Evolutionary conservation across 2,888 invertebrate genomes (phyloP), one percentile per base, ranked within the genome.

Genomic region (Drosophila pseudotakahashii): DNA sequence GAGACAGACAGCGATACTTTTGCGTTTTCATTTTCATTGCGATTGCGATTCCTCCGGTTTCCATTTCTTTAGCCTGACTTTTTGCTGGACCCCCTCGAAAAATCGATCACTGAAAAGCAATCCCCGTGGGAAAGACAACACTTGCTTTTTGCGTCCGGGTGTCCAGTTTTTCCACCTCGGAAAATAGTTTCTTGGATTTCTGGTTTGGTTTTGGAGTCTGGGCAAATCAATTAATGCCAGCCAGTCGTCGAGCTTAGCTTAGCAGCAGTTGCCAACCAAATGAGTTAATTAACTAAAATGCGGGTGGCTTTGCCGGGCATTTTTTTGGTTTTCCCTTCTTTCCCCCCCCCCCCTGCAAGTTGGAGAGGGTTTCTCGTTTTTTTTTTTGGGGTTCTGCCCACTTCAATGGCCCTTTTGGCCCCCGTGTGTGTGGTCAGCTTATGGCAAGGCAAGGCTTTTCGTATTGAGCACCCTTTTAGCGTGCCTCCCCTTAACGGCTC

Each of bases 251-350:
- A 52, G 47, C 45, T 60, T 67, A 75, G 85, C 79, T 79, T 81
- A 75, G 82, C 87, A 78, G 81, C 78, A 81, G 82, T 81, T 81
- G 88, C 82, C 87, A 88, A 89, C 88, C 90, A 90, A 91, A 91
- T 90, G 91, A 91, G 91, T 91, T 91, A 91, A 91, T 91, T 91
- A 91, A 91, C 91, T 91, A 91, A 91, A 91, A 91, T 91, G 91
- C 91, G 91, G 91, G 91, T 85, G 85, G 88, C 84, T 89, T 88
- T 89, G 79, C 81, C 81, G 57, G 47, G 71, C 45, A 55, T 79
- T 83, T 55, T 67, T 60, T 57, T 50, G 41, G 42, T 19, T 30
- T 52, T 44, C 10, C 41, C 30, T 30, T 30, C 7, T 7, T 26
- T 26, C n/a, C n/a, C n/a, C n/a, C n/a, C n/a, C n/a, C n/a, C n/a